Base-by-base conservation (phyloP, 2,113 vertebrate genomes). In the Lasiurus cinereus region DNA sequence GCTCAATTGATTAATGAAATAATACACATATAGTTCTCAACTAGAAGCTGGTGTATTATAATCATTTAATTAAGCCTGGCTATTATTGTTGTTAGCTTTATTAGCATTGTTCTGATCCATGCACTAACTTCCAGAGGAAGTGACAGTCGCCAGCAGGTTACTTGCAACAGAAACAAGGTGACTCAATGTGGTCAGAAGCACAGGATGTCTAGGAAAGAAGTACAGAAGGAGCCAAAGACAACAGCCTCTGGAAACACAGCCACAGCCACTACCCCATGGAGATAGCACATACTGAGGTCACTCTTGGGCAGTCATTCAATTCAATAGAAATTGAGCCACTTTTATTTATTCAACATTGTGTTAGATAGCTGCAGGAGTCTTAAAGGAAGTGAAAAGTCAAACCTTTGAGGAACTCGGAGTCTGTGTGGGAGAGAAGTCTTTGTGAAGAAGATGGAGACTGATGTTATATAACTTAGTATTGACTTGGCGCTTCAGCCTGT, bases 161-260 rank as follows among this genome's bases (percentile, higher is more conserved):
- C 76, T 79, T 78, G 88, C 13, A 85, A 36, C 52, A 97, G 67
- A 94, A 94, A 92, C 5, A 29, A 96, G 77, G 77, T 95, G 90
- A 93, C 72, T 93, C 48, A 46, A 22, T 52, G 92, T 67, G 50
- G 56, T 93, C 66, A 89, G 64, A 76, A 83, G 33, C 36, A 89
- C n/a, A 89, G 87, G 43, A 72, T 48, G 29, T 92, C 92, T 94
- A 93, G 66, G 94, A 95, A 97, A 93, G 73, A 67, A 84, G 84
- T 1, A 3, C 43, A 62, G 43, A 82, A 24, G 84, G 48, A 84
- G 94, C 94, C 96, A 96, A 96, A 74, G 90, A 82, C 80, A 93
- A 94, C 36, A 91, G 62, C 21, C 74, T 39, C 52, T 85, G 64
- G 80, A 96, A 94, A 92, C 80, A 86, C 3, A 76, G 83, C 83